Percentiles rank a stretch among this genome's conserved stretches.
These are phyloP conservation scores for Patiria miniata DNA, from an alignment of 35 echinoderm and acorn worm genomes.

Conservation along the genomic window DNA sequence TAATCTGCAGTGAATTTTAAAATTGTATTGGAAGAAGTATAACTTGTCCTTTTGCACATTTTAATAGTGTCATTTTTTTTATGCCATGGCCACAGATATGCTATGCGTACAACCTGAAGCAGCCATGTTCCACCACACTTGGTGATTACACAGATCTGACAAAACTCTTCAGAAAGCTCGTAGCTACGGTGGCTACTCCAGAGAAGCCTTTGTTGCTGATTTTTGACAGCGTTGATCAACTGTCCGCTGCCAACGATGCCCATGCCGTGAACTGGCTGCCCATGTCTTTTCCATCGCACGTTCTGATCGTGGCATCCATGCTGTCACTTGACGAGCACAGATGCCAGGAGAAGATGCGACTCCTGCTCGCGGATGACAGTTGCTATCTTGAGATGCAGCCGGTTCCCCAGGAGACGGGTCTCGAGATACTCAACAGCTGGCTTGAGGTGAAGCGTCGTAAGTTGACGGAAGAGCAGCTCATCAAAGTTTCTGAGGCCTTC, in stretches of 20 bases:
- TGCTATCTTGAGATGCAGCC: slow-evolving; percentile 74
- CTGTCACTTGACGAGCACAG: slow-evolving; percentile 29
- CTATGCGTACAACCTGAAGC: slow-evolving; percentile 63
- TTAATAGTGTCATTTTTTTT: too few species aligned
- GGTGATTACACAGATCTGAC: slow-evolving; percentile 69
- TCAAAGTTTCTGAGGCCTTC: slow-evolving; percentile 44
- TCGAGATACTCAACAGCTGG: slow-evolving; percentile 74
- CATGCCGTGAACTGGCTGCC: slow-evolving; percentile 60
- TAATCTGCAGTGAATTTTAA: too few species aligned
- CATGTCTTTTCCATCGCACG: not conserved
- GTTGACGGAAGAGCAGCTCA: slow-evolving; percentile 61
- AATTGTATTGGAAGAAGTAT: too few species aligned
- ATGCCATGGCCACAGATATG: slow-evolving; percentile 50
- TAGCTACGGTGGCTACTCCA: slow-evolving; percentile 40
- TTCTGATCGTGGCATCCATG: slow-evolving; percentile 24
- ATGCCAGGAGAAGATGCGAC: slow-evolving; percentile 59
- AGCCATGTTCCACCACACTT: slow-evolving; percentile 38
- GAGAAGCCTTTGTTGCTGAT: slow-evolving; percentile 72
- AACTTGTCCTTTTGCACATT: too few species aligned
- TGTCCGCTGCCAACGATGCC: slow-evolving; percentile 64
- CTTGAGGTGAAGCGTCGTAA: slow-evolving; percentile 41
- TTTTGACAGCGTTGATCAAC: slow-evolving; percentile 86
- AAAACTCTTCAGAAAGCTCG: slow-evolving; percentile 59
- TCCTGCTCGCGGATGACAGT: slow-evolving; percentile 33
- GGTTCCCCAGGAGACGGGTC: slow-evolving; percentile 49